Base-by-base conservation (phyloP, 2,797 vertebrate genomes). In the Coreius guichenoti region DNA sequence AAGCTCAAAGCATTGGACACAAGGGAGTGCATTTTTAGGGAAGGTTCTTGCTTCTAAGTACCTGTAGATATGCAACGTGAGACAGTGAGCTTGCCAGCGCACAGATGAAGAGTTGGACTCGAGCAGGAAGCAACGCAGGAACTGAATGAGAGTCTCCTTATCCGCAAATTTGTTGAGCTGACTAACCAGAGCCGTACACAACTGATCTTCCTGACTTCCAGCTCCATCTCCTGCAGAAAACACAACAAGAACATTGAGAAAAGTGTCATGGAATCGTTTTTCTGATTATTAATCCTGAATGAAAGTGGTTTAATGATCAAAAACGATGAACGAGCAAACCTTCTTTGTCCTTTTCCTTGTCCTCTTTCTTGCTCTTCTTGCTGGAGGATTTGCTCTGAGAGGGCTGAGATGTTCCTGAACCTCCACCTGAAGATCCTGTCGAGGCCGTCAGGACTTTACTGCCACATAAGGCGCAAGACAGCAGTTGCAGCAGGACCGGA, bases 301-400 rank as follows among this genome's bases (percentile, higher is more conserved):
- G n/a, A 29, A 21, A 58, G 13, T 19, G 31, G 5, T 36, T 36
- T 1, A 36, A 69, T 31, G 1, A 45, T 65, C 5, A 65, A 29
- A 47, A 39, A 76, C 23, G 0, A 14, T 43, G 14, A 61, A 78
- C 14, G 4, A 74, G 56, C 65, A 4, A 16, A 86, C 98, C 97
- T n/a, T 99, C 98, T 92, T 98, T 96, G 73, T 99, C 98, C 88
- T 99, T 99, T 82, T 99, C 98, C 88, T 98, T 98, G 87, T 99
- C 98, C 90, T 99, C 98, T 87, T 99, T 99, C 93, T 99, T 99
- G 95, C 98, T 99, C 93, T 99, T 99, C 92, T 99, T 99, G 81
- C 96, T 96, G 58, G 98, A 99, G 2, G 98, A 98, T 91, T 98
- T 99, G 92, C 97, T 96, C 93, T 98, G 98, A 3, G 97, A 91